phyloP scores from a whole-genome alignment of 2,113 vertebrate genomes.

The Pterocles gutturalis region DNA sequence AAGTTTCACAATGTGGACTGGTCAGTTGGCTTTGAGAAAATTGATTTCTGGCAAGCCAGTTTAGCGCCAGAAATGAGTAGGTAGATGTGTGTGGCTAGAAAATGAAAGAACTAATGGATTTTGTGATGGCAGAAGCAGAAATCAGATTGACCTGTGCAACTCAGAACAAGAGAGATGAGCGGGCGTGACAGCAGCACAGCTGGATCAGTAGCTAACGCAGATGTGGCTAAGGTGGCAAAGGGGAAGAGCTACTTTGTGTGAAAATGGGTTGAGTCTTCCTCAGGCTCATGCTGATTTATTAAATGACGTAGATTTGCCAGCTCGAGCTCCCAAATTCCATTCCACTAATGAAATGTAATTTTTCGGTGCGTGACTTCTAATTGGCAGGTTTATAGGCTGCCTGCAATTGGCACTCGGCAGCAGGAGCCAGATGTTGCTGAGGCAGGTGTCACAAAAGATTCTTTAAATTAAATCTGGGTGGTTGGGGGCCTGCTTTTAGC shows the following conservation, averaged over 20 bases:
- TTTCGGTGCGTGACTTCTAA: background rate
- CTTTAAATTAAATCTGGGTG: background rate
- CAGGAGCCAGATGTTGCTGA: slow-evolving; percentile 19
- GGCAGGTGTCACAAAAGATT: background rate
- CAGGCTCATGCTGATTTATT: background rate
- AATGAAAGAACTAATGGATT: background rate
- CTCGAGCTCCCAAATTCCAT: slow-evolving; percentile 28
- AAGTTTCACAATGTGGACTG: background rate
- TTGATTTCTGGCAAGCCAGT: background rate
- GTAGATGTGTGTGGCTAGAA: background rate
- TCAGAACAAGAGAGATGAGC: background rate
- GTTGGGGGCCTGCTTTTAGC: background rate
- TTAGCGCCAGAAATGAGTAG: too few species aligned
- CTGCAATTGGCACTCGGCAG: background rate
- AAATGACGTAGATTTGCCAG: slow-evolving; percentile 1
- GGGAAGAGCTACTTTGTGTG: background rate
- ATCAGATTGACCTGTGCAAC: background rate
- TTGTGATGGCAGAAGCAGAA: background rate
- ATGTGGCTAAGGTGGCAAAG: background rate
- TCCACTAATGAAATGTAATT: slow-evolving; percentile 38
- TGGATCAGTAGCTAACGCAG: background rate
- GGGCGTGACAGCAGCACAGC: background rate
- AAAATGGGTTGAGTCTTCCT: background rate
- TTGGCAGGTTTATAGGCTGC: background rate
- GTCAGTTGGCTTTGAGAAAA: background rate